These are phyloP conservation scores for Melanocharis versteri DNA, from an alignment of 2,113 vertebrate species.

Conservation along the genomic window DNA sequence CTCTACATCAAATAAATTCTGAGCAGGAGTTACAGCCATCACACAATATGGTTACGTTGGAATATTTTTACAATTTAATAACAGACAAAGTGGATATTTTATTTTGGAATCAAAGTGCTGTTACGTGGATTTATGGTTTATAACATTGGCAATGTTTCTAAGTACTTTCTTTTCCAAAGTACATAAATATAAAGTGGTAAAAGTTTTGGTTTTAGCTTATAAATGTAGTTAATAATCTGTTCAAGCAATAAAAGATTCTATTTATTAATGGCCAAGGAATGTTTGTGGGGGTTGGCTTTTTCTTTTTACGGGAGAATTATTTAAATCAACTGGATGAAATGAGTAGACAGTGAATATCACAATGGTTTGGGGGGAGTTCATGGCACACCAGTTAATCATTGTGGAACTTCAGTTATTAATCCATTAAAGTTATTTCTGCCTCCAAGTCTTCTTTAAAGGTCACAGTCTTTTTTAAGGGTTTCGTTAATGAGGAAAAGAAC, in stretches of 20 bases:
- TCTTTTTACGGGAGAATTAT: background rate
- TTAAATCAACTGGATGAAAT: constrained; percentile 14
- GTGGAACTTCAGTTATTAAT: constrained; percentile 2
- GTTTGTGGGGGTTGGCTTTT: background rate
- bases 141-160: constrained; percentile 43
- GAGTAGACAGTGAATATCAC: constrained; percentile 3
- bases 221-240: constrained; percentile 47
- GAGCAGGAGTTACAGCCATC: constrained; percentile 21
- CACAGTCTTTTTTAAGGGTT: constrained; percentile 18
- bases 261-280: constrained; percentile 47
- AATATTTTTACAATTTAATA: constrained; percentile 49
- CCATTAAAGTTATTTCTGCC: background rate
- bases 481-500: background rate
- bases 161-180: constrained; percentile 49
- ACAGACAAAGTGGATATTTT: constrained; percentile 33
- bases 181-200: constrained; percentile 44
- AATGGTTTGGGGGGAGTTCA: background rate
- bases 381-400: background rate
- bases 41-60: constrained; percentile 1
- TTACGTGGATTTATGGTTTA: constrained; percentile 48
- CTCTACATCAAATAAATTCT: constrained; percentile 34
- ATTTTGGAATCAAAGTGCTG: constrained; percentile 40
- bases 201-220: constrained; percentile 49
- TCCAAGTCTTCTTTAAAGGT: constrained; percentile 15
- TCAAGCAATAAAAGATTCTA: constrained; percentile 47